Conservation (phyloP, 1,140 invertebrate species). For the Drosophila orena region DNA sequence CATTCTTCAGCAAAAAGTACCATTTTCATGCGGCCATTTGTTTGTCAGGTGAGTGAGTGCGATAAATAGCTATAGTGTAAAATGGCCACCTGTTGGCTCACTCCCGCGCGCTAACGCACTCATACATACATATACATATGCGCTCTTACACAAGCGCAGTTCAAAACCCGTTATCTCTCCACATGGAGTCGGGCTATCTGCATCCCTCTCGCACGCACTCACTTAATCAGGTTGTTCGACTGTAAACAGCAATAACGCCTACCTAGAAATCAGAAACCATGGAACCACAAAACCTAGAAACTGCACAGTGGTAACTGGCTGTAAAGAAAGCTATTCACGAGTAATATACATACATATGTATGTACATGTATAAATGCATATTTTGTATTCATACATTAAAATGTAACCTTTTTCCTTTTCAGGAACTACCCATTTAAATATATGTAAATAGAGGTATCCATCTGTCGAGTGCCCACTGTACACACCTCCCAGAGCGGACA, state of each 20-base stretch:
- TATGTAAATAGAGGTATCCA: neutral
- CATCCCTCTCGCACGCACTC: conserved; percentile 25
- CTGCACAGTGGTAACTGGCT: conserved; percentile 10
- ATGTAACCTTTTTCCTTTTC: too few species aligned
- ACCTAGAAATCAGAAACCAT: conserved; percentile 44
- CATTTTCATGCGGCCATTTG: conserved; percentile 46
- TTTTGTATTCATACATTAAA: too few species aligned
- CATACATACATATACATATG: neutral
- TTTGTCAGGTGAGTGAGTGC: conserved; percentile 25
- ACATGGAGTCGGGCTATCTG: conserved; percentile 43
- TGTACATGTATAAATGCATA: too few species aligned
- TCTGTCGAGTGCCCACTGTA: conserved; percentile 11
- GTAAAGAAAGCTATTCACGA: neutral
- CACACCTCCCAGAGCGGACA: conserved; percentile 46
- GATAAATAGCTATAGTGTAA: conserved; percentile 3
- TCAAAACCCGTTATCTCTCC: conserved; percentile 70
- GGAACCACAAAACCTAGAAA: conserved; percentile 12
- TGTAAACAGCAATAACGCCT: conserved; percentile 63
- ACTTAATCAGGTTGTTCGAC: conserved; percentile 46
- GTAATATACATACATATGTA: too few species aligned
- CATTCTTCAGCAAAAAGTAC: neutral
- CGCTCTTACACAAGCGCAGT: conserved; percentile 18
- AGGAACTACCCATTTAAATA: too few species aligned
- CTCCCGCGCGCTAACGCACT: conserved; percentile 9
- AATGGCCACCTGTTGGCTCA: conserved; percentile 69